These are phyloP conservation scores for Allacma fusca DNA, from an alignment of 2,888 invertebrate species.

Conservation along the genomic window DNA sequence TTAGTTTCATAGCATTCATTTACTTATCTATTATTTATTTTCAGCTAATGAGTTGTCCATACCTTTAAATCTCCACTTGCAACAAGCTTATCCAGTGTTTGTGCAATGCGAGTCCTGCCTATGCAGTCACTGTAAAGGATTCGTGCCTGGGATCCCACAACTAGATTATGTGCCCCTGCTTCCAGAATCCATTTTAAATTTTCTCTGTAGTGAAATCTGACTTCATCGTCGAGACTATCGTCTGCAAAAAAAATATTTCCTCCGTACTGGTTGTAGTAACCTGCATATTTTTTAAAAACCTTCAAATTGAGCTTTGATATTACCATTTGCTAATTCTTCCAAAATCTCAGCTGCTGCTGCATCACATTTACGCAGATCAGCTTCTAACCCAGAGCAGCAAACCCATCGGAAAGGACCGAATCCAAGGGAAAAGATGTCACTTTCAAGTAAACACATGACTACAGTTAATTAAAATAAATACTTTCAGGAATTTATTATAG, in stretches of 20 bases:
- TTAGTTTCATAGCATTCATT: neutral
- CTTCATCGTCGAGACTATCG: slow-evolving; percentile 63
- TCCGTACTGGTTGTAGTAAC: neutral
- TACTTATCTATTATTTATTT: too few species aligned
- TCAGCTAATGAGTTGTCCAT: neutral
- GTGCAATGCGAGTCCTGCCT: slow-evolving; percentile 68
- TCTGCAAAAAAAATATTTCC: slow-evolving; percentile 61
- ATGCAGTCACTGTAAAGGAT: slow-evolving; percentile 71
- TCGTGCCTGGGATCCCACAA: slow-evolving; percentile 69
- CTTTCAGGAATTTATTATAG: too few species aligned
- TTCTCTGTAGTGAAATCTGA: slow-evolving; percentile 69
- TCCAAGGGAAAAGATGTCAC: slow-evolving; percentile 72
- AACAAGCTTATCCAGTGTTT: slow-evolving; percentile 69
- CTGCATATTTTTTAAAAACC: neutral
- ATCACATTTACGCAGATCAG: slow-evolving; percentile 69
- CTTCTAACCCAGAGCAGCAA: slow-evolving; percentile 68
- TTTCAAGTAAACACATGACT: too few species aligned
- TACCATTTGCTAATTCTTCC: slow-evolving; percentile 63
- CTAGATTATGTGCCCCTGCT: slow-evolving; percentile 68
- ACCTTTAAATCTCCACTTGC: slow-evolving; percentile 66
- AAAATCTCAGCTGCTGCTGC: slow-evolving; percentile 67
- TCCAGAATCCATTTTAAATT: slow-evolving; percentile 70
- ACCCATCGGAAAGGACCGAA: slow-evolving; percentile 74
- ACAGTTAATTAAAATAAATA: too few species aligned
- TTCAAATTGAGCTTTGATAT: too few species aligned